A percentile compares a stretch with the other conserved stretches of the same genome.
Evolutionary conservation across 1,140 invertebrate genomes (phyloP).

Genomic region (Nymphalis io): DNA sequence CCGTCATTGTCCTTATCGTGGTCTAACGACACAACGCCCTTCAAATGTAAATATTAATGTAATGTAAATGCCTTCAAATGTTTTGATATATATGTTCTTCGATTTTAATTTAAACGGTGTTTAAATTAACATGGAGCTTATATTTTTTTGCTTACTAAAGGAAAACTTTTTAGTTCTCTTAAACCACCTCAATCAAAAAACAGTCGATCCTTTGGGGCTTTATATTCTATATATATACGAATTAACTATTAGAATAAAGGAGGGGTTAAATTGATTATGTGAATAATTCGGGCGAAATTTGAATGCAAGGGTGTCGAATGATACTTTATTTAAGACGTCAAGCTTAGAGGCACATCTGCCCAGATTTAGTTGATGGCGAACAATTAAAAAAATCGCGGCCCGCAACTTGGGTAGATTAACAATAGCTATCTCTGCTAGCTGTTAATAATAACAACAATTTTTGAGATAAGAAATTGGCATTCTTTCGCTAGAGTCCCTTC

Average conservation of each 20-base stretch:
- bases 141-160: background rate
- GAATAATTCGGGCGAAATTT: slow-evolving; percentile 51
- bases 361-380: slow-evolving; percentile 61
- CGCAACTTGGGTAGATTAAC: slow-evolving; percentile 63
- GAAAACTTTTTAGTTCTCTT: slow-evolving; percentile 31
- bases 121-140: slow-evolving; percentile 9
- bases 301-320: slow-evolving; percentile 50
- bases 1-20: slow-evolving; percentile 49
- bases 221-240: slow-evolving; percentile 39
- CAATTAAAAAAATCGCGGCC: slow-evolving; percentile 48
- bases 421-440: slow-evolving; percentile 60
- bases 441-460: slow-evolving; percentile 72
- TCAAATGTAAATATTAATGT: no score
- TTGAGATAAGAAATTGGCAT: slow-evolving; percentile 77
- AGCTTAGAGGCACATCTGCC: slow-evolving; percentile 69
- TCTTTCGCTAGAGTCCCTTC: slow-evolving; percentile 76
- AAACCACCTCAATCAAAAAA: slow-evolving; percentile 40
- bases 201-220: slow-evolving; percentile 39
- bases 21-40: slow-evolving; percentile 39
- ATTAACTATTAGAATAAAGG: slow-evolving; percentile 47
- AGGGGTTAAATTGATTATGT: slow-evolving; percentile 60
- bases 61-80: slow-evolving; percentile 35
- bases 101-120: background rate
- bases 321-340: slow-evolving; percentile 59
- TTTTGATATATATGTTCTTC: slow-evolving; percentile 8